These are phyloP conservation scores for Burhinus oedicnemus DNA, from an alignment of 2,113 vertebrate genomes.

Conservation along the genomic window DNA sequence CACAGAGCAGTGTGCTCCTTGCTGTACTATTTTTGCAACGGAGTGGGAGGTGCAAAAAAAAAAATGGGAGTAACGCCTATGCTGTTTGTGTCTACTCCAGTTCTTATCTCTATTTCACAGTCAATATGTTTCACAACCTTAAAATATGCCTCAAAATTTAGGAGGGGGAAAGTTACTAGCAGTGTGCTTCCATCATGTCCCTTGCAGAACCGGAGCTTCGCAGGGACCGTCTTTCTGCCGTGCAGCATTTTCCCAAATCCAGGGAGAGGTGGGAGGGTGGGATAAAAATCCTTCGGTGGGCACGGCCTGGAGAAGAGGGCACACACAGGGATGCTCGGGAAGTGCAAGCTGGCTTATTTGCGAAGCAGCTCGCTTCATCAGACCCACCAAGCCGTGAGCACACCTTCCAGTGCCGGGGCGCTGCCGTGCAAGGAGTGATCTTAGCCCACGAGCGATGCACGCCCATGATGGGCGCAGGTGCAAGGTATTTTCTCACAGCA, in stretches of 20 bases:
- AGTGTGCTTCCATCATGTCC: not conserved
- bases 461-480: not conserved
- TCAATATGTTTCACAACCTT: conserved; percentile 18
- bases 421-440: fast-evolving
- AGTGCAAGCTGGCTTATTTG: not conserved
- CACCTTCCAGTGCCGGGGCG: fast-evolving
- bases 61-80: not conserved
- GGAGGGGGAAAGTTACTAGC: not conserved
- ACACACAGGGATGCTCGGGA: not conserved
- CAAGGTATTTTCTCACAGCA: not conserved
- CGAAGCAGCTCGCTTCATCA: fast-evolving
- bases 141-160: not conserved
- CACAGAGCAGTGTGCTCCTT: not conserved
- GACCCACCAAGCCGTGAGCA: fast-evolving
- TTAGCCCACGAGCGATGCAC: not conserved
- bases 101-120: conserved; percentile 27
- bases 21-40: conserved; percentile 12
- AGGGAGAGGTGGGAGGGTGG: too few relatives aligned
- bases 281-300: not conserved
- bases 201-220: fast-evolving
- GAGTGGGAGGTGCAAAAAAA: conserved; percentile 43
- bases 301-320: not conserved
- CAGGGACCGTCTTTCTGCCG: not conserved
- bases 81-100: conserved; percentile 39
- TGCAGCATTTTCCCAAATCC: fast-evolving